Evolutionary conservation across 2,797 vertebrate species (phyloP), one percentile per base, ranked within the genome.

Genomic region (Falco columbarius): DNA sequence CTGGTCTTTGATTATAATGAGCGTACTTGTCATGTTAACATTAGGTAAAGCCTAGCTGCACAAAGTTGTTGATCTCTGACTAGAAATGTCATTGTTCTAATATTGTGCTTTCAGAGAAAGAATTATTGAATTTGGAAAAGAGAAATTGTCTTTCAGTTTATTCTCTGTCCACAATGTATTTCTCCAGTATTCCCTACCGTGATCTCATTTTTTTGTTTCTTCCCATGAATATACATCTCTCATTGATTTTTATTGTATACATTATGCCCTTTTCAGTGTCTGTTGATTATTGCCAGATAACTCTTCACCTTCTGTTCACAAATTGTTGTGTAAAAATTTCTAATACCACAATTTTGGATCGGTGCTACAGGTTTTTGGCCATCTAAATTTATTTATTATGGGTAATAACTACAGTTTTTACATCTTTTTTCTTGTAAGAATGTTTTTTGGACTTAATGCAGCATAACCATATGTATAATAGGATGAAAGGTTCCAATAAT

Each of bases 361-460:
- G 0, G 46, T 87, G 63, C 29, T 82, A 23, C 22, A 63, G 54
- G 27, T 21, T 89, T 74, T 73, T 55, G 70, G n/a, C 49, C n/a
- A 46, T 76, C 38, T 74, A 58, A 87, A 93, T 73, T 63, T 59
- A 82, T 75, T 81, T 95, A 58, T 90, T 93, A 56, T 46, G 22
- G 51, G 5, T 62, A 75, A 59, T 81, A 95, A 72, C 51, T 66
- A 24, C 20, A 44, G 9, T 14, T 87, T 92, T 76, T 73, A 51
- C 15, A 44, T 79, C 21, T 40, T 73, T 73, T 49, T 87, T 51
- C 62, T 73, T 90, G 26, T 70, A 85, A 72, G 7, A 14, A 2
- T 76, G 27, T 87, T 93, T 95, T 95, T 89, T 74, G 89, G 70
- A 80, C 44, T 87, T 82, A 76, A 49, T 84, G 76, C 85, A 46